phyloP scores from a whole-genome alignment of 2,888 invertebrate species.

The Uropetala carovei region DNA sequence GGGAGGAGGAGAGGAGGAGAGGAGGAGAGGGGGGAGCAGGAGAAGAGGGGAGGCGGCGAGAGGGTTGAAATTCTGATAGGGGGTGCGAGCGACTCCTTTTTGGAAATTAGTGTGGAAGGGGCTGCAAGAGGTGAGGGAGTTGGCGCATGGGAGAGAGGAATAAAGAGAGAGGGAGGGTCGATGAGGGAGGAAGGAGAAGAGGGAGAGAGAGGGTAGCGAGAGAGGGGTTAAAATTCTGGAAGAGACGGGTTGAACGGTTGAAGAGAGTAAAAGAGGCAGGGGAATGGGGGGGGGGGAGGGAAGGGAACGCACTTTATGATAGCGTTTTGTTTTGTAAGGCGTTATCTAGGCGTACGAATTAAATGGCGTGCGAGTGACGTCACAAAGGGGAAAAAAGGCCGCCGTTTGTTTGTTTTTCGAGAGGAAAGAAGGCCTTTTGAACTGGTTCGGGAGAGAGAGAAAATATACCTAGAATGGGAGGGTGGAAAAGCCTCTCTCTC shows the following conservation, averaged over 20 bases:
- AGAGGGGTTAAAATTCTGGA: constrained; percentile 1
- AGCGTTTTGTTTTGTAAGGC: constrained; percentile 12
- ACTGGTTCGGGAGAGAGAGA: too few relatives aligned
- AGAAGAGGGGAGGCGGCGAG: background rate
- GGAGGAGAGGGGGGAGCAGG: background rate
- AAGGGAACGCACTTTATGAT: background rate
- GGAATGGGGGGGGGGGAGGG: background rate
- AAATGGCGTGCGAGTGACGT: constrained; percentile 55
- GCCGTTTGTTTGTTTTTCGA: background rate
- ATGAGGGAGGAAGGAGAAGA: background rate
- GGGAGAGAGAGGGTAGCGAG: background rate
- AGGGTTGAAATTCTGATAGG: too few relatives aligned
- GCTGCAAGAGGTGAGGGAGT: background rate
- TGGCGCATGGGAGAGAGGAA: background rate
- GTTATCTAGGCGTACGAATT: constrained; percentile 57
- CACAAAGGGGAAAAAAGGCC: constrained; percentile 8
- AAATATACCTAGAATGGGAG: background rate
- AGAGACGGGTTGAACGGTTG: constrained; percentile 36
- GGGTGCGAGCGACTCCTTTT: background rate
- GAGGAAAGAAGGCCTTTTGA: too few relatives aligned
- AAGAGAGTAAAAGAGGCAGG: background rate
- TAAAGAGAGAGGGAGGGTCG: background rate
- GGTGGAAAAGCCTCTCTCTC: background rate
- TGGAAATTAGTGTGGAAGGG: constrained; percentile 18
- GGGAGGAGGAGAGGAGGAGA: background rate